Evolutionary conservation across 2,113 vertebrate genomes (phyloP), one percentile per base, ranked within the genome.

Genomic region (Loxodonta africana): DNA sequence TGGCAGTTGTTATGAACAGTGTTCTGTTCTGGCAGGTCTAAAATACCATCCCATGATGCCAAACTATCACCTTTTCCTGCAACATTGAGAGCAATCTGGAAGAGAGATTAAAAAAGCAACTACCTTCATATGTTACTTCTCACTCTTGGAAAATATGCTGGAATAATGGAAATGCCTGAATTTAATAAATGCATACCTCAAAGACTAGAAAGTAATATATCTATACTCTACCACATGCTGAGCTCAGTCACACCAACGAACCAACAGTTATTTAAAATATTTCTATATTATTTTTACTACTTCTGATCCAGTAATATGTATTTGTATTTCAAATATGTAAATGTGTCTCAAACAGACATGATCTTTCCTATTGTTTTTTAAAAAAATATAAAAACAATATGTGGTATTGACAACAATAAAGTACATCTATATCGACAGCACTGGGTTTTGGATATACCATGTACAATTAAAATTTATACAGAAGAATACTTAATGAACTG

Each of bases 31-130:
- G 99, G 99, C 28, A 99, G 98, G 98, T 99, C 99, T 83, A 99
- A 98, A 96, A 98, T 98, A 37, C 99, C 99, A 94, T 99, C 99
- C 99, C 99, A 99, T 3, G 99, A 99, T 95, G 99, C 99, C 83
- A 99, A 98, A 97, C 99, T 99, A 98, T 99, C 99, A 14, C 99
- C 99, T 99, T 99, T 99, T 83, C 99, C 99, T n/a, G 99, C 99
- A 97, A 99, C 99, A 96, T 99, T 99, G 80, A 99, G 98, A 92
- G 99, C 99, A 97, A 99, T 99, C 99, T 99, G 98, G 77, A 96
- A 98, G 57, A 98, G 84, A 97, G 57, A 87, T 67, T 63, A 89
- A 30, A 91, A 63, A 73, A 90, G 23, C 33, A 91, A 93, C 82
- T 23, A 96, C 15, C 2, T 96, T 82, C 48, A 77, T 53, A 91